These are phyloP conservation scores for Sarcophilus harrisii DNA, from an alignment of 2,797 vertebrate species.

Conservation along the genomic window DNA sequence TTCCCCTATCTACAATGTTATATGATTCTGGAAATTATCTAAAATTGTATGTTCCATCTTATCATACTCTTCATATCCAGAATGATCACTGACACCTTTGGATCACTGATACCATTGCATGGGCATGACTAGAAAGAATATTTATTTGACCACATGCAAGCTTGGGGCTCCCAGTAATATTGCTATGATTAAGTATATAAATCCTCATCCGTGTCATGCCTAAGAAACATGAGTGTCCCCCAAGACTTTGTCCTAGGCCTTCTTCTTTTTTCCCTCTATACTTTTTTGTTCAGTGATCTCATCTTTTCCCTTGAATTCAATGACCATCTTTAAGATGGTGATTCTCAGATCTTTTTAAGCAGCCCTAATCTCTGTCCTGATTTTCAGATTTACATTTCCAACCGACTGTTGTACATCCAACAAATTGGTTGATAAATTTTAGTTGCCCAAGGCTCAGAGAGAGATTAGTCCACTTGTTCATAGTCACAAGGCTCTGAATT, in stretches of 20 bases:
- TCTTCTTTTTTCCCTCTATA: no score
- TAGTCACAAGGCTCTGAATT: neutral
- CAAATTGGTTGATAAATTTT: no score
- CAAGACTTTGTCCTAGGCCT: no score
- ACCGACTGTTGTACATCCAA: neutral
- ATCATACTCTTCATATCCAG: neutral
- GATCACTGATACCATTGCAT: neutral
- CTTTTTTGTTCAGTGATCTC: neutral
- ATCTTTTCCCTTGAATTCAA: no score
- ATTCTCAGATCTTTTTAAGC: neutral
- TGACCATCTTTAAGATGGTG: no score
- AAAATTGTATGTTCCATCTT: neutral
- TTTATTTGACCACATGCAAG: neutral
- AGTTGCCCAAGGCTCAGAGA: neutral
- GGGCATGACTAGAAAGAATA: neutral
- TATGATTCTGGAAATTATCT: conserved; percentile 47
- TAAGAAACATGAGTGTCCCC: neutral
- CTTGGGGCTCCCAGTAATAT: neutral
- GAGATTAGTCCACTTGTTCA: neutral
- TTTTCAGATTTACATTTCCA: neutral
- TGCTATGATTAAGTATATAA: neutral
- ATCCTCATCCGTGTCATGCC: neutral
- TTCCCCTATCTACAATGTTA: conserved; percentile 30
- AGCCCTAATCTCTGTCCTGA: neutral
- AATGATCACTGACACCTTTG: neutral